These are phyloP conservation scores for Temnothorax unifasciatus DNA, from an alignment of 2,888 invertebrate species.

Conservation along the genomic window DNA sequence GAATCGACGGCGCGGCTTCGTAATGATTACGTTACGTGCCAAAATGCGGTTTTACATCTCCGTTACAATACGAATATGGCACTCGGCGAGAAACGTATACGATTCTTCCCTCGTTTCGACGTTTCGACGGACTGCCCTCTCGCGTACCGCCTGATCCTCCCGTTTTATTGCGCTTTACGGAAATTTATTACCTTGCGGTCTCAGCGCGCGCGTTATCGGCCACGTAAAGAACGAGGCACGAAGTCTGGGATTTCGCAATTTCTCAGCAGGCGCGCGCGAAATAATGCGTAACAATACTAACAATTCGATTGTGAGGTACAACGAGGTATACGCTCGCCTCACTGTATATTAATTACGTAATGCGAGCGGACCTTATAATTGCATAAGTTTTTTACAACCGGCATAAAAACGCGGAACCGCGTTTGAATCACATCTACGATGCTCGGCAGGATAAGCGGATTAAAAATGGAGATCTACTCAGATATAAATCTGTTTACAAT, in stretches of 20 bases:
- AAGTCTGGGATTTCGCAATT: constrained; percentile 42
- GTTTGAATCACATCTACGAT: constrained; percentile 8
- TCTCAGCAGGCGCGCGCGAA: constrained; percentile 40
- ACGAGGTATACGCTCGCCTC: not conserved
- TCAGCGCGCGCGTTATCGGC: constrained; percentile 32
- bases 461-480: constrained; percentile 10
- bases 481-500: constrained; percentile 43
- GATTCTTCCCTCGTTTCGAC: constrained; percentile 20
- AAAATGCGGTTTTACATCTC: constrained; percentile 76
- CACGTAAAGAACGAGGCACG: constrained; percentile 40
- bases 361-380: constrained; percentile 30
- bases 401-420: constrained; percentile 29
- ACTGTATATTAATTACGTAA: constrained; percentile 23
- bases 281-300: constrained; percentile 47
- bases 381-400: constrained; percentile 19
- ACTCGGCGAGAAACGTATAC: not conserved
- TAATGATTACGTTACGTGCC: constrained; percentile 81
- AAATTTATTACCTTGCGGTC: constrained; percentile 54
- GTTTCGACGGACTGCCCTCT: constrained; percentile 26
- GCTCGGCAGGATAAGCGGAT: constrained; percentile 3
- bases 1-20: constrained; percentile 69
- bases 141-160: constrained; percentile 6
- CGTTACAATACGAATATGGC: constrained; percentile 39
- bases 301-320: constrained; percentile 36
- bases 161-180: constrained; percentile 43